These are phyloP conservation scores for Aproaerema taeniolella DNA, from an alignment of 2,888 invertebrate genomes.

Conservation along the genomic window DNA sequence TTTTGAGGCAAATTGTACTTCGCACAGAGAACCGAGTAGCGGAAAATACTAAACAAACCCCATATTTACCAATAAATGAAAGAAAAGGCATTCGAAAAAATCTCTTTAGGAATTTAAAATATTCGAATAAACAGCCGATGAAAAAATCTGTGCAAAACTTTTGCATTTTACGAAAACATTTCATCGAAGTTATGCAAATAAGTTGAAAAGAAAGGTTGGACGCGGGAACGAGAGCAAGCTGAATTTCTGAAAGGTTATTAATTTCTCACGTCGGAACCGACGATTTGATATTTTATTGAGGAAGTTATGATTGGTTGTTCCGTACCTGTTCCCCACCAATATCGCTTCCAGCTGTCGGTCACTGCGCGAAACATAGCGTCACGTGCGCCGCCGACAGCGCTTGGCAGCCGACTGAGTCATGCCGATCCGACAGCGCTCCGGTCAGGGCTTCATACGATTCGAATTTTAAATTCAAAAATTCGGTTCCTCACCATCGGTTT, in stretches of 20 bases:
- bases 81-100: not conserved
- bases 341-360: conserved; percentile 66
- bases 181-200: conserved; percentile 7
- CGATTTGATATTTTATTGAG: conserved; percentile 47
- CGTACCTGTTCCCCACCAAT: conserved; percentile 76
- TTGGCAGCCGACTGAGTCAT: conserved; percentile 53
- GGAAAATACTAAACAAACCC: not conserved
- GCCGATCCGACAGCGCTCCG: conserved; percentile 26
- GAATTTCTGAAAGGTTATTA: conserved; percentile 6
- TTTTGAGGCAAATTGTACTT: conserved; percentile 4
- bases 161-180: conserved; percentile 6
- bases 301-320: conserved; percentile 56
- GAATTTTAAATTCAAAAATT: conserved; percentile 28
- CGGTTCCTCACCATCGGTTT: not conserved
- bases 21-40: not conserved
- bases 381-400: conserved; percentile 60
- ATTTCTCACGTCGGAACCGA: conserved; percentile 30
- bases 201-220: conserved; percentile 4
- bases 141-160: too few species aligned
- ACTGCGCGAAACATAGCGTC: conserved; percentile 65
- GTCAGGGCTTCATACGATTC: conserved; percentile 28
- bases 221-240: conserved; percentile 4
- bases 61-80: not conserved
- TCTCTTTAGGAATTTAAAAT: not conserved
- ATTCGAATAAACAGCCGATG: too few species aligned